Conservation (phyloP, 1,140 invertebrate genomes). For the Steinernema khuongi region DNA sequence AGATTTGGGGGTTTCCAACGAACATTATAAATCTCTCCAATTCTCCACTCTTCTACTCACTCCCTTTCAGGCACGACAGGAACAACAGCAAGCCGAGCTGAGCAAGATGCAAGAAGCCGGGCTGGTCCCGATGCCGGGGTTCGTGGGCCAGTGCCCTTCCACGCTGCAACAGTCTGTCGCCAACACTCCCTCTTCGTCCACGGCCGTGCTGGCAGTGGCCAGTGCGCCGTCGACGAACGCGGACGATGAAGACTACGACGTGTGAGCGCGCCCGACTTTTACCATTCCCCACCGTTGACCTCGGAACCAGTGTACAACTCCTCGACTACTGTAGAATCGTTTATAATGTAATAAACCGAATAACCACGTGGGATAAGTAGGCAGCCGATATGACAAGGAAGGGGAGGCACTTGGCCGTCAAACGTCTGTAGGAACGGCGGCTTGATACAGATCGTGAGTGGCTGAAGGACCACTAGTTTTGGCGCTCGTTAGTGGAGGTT, state of each 20-base stretch:
- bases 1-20: too few species aligned
- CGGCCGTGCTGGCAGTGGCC: not conserved
- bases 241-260: conserved; percentile 1
- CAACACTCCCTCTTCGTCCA: not conserved
- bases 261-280: not conserved
- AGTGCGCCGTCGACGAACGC: not conserved
- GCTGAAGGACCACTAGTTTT: conserved; percentile 18
- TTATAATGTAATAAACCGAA: too few species aligned
- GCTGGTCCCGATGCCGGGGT: not conserved
- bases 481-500: conserved; percentile 26
- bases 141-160: not conserved
- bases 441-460: conserved; percentile 17
- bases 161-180: not conserved
- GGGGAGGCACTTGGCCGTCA: too few species aligned
- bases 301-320: too few species aligned
- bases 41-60: not conserved
- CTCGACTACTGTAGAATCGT: too few species aligned
- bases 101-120: not conserved
- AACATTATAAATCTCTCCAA: not conserved
- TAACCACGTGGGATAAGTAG: too few species aligned
- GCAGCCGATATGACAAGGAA: too few species aligned
- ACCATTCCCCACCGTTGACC: not conserved
- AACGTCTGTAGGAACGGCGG: conserved; percentile 49
- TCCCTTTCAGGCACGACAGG: not conserved
- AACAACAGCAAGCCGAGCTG: not conserved